These are phyloP conservation scores for Homarus gammarus DNA, from an alignment of 2,888 invertebrate species.

Conservation along the genomic window DNA sequence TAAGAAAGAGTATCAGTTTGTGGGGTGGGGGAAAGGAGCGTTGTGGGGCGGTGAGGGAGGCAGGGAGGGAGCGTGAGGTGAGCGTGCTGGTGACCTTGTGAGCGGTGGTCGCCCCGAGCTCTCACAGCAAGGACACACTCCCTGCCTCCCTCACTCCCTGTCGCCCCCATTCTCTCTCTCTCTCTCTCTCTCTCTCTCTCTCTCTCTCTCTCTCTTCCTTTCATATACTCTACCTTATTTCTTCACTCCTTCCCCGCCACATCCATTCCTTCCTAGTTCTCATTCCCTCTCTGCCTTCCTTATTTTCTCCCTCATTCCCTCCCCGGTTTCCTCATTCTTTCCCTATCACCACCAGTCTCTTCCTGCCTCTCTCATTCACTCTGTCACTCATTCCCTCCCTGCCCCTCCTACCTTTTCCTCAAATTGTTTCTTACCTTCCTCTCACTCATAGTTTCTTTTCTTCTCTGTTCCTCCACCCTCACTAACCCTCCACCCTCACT, in stretches of 20 bases:
- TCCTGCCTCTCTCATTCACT: slow-evolving; percentile 4
- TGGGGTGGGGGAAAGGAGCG: no score
- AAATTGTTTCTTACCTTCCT: no score
- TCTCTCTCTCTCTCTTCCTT: slow-evolving; percentile 13
- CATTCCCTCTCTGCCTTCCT: background rate
- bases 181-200: background rate
- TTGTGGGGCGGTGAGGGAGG: background rate
- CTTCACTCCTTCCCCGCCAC: background rate
- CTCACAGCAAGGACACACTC: slow-evolving; percentile 25
- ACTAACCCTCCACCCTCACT: no score
- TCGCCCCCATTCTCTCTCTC: background rate
- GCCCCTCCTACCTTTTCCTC: no score
- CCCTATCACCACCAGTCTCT: background rate
- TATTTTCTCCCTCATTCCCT: background rate
- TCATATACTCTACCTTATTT: background rate
- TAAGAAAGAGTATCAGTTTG: no score
- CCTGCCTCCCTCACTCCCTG: background rate
- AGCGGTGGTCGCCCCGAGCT: slow-evolving; percentile 47
- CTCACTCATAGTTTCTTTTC: no score
- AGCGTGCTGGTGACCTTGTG: slow-evolving; percentile 38
- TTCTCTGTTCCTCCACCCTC: no score
- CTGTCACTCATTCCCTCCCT: no score
- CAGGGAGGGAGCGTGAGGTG: background rate
- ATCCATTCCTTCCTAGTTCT: background rate
- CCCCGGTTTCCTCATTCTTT: background rate